Evolutionary conservation across 2,113 vertebrate species (phyloP).

Genomic region (Rhinoptilus africanus): DNA sequence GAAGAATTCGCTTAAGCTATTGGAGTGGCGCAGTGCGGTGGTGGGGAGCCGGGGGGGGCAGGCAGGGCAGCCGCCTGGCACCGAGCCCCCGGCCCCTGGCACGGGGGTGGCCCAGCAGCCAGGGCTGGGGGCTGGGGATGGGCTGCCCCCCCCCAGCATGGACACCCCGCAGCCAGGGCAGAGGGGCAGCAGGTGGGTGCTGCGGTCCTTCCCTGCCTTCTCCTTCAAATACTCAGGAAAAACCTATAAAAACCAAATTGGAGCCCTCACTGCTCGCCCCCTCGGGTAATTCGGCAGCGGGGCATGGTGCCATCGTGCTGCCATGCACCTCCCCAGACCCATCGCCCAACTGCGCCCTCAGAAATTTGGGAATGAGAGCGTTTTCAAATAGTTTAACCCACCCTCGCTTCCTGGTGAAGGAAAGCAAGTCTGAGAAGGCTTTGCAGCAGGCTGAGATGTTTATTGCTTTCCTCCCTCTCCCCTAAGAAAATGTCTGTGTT

Average conservation of each 20-base stretch:
- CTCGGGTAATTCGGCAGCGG: background rate
- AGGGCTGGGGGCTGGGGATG: background rate
- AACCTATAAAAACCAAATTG: background rate
- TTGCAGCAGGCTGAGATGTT: background rate
- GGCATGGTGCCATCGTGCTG: background rate
- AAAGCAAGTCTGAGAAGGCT: background rate
- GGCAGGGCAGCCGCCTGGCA: background rate
- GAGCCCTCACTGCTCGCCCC: background rate
- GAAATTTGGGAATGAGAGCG: background rate
- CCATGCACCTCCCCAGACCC: background rate
- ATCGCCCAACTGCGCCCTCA: rapidly evolving
- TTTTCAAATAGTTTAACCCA: background rate
- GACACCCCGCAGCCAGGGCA: background rate
- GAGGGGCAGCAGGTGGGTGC: background rate
- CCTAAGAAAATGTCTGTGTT: background rate
- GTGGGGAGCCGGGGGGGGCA: background rate
- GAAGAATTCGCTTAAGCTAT: background rate
- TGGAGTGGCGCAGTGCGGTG: rapidly evolving
- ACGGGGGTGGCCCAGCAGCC: background rate
- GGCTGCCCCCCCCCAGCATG: background rate
- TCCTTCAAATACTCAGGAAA: background rate
- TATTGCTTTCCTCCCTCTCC: background rate
- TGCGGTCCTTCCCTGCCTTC: background rate
- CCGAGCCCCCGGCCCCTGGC: background rate
- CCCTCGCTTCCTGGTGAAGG: background rate